Conservation (phyloP, 2,888 invertebrate species). For the Aradus depressus region DNA sequence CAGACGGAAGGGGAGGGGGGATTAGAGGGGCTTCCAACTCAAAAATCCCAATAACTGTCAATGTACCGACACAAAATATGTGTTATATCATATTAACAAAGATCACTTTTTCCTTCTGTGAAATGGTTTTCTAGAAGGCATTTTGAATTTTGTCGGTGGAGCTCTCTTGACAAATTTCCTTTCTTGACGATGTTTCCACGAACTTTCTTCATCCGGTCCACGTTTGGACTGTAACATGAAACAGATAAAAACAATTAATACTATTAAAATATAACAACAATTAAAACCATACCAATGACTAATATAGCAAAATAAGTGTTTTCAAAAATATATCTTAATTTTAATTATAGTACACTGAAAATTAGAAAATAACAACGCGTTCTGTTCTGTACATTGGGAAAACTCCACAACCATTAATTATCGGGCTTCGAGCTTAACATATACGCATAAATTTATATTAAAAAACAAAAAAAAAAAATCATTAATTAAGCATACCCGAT, state of each 20-base stretch:
- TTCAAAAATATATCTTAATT: neutral
- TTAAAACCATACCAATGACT: neutral
- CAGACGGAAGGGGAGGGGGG: too few relatives aligned
- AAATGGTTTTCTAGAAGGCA: constrained; percentile 24
- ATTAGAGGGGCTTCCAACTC: too few relatives aligned
- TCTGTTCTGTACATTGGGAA: too few relatives aligned
- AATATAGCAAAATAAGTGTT: neutral
- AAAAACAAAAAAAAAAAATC: too few relatives aligned
- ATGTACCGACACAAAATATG: too few relatives aligned
- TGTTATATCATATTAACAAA: too few relatives aligned
- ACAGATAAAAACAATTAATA: neutral
- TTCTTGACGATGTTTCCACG: constrained; percentile 56
- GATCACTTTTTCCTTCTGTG: constrained; percentile 17
- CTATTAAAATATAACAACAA: constrained; percentile 9
- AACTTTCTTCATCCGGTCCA: constrained; percentile 41
- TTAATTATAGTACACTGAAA: neutral
- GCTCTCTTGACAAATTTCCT: constrained; percentile 48
- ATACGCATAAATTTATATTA: neutral
- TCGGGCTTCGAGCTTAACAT: neutral
- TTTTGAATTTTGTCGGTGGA: constrained; percentile 28
- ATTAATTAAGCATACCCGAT: constrained; percentile 39
- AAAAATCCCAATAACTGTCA: too few relatives aligned
- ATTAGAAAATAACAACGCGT: neutral
- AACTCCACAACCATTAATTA: too few relatives aligned
- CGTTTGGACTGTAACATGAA: constrained; percentile 9